Percentiles rank a stretch among this genome's conserved stretches.
Evolutionary conservation across 2,888 invertebrate species (phyloP).

Genomic region (Pseudoips prasinana): DNA sequence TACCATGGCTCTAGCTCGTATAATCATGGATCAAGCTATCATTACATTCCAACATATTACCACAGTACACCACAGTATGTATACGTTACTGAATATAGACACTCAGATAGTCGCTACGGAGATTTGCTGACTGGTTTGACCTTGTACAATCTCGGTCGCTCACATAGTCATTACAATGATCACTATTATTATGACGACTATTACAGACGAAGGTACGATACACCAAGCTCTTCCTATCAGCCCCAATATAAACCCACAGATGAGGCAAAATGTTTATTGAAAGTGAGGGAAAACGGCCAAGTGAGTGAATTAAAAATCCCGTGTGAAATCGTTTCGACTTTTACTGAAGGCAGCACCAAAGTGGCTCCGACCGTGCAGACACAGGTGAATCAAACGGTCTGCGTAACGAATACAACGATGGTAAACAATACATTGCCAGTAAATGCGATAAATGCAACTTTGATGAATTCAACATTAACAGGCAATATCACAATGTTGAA

Average conservation of each 20-base stretch:
- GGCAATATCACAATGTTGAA: slow-evolving; percentile 1
- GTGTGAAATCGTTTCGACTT: slow-evolving; percentile 74
- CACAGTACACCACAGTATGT: slow-evolving; percentile 61
- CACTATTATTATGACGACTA: slow-evolving; percentile 71
- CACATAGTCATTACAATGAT: slow-evolving; percentile 54
- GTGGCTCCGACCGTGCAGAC: slow-evolving; percentile 28
- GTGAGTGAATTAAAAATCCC: slow-evolving; percentile 59
- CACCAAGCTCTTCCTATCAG: slow-evolving; percentile 19
- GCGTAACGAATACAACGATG: slow-evolving; percentile 48
- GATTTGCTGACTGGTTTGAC: slow-evolving; percentile 66
- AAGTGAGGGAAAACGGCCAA: slow-evolving; percentile 54
- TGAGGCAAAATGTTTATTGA: slow-evolving; percentile 56
- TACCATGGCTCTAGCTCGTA: slow-evolving; percentile 1
- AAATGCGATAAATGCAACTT: slow-evolving; percentile 2
- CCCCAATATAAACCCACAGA: slow-evolving; percentile 37
- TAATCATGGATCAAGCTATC: no score
- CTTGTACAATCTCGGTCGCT: slow-evolving; percentile 68
- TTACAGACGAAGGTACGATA: slow-evolving; percentile 53
- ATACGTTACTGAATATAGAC: slow-evolving; percentile 62
- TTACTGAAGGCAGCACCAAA: slow-evolving; percentile 54
- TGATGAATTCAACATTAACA: slow-evolving; percentile 3
- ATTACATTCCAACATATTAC: slow-evolving; percentile 32
- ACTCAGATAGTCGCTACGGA: slow-evolving; percentile 63
- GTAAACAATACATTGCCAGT: slow-evolving; percentile 31
- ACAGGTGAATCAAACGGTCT: slow-evolving; percentile 47